Evolutionary conservation across 2,113 vertebrate species (phyloP).

Genomic region (Meriones unguiculatus): DNA sequence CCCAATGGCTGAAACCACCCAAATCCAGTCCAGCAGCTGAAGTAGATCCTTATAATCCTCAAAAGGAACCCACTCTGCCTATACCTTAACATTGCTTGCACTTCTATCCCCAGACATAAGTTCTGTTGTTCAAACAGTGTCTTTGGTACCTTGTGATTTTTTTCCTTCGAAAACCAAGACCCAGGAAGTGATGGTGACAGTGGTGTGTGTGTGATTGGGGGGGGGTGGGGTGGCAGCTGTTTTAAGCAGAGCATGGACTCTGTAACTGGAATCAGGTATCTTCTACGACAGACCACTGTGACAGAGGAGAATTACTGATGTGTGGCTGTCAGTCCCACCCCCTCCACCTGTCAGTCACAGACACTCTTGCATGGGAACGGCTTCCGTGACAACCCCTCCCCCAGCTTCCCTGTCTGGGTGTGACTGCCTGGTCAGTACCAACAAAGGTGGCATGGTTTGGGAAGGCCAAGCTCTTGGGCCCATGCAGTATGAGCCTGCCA

Average conservation of each 20-base stretch:
- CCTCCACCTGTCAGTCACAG: neutral
- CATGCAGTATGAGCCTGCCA: neutral
- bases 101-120: neutral
- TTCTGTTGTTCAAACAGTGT: neutral
- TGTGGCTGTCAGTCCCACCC: neutral
- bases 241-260: neutral
- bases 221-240: too few species aligned
- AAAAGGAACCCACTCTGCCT: neutral
- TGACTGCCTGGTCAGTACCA: too few species aligned
- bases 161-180: neutral
- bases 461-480: neutral
- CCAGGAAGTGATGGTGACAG: neutral
- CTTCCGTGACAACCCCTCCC: neutral
- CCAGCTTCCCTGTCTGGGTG: neutral
- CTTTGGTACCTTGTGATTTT: neutral
- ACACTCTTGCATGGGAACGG: neutral
- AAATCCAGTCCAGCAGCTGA: neutral
- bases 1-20: too few species aligned
- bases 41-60: neutral
- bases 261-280: neutral
- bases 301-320: rapidly evolving
- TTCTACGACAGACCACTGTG: neutral
- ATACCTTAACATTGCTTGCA: neutral
- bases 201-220: too few species aligned
- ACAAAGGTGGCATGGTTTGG: neutral